Conservation (phyloP, 2,888 invertebrate genomes). For the Metacarcinus magister region DNA sequence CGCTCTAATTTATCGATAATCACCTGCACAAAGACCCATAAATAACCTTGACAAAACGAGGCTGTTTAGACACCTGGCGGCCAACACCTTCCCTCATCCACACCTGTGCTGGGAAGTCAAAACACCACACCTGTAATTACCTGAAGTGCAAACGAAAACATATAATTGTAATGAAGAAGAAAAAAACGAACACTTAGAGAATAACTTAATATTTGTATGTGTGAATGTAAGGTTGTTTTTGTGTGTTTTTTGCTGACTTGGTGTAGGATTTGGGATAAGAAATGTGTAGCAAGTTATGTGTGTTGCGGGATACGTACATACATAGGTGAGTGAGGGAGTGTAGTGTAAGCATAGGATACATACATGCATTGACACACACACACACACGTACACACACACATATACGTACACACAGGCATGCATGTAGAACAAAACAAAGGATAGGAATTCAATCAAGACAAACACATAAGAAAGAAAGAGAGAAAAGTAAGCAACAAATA, state of each 20-base stretch:
- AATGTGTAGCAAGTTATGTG: neutral
- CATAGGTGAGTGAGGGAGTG: neutral
- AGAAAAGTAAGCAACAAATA: neutral
- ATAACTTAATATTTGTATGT: neutral
- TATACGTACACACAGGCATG: neutral
- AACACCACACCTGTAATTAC: slow-evolving; percentile 6
- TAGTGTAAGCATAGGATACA: neutral
- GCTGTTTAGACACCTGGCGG: neutral
- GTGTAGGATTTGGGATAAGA: neutral
- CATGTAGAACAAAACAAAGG: neutral
- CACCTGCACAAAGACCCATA: neutral
- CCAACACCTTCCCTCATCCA: no score
- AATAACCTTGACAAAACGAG: neutral
- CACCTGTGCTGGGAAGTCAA: neutral
- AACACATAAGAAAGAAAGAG: slow-evolving; percentile 10
- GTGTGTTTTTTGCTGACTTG: neutral
- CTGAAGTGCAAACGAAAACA: neutral
- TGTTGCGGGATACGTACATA: neutral
- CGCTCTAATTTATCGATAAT: slow-evolving; percentile 27
- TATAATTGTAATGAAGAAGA: neutral
- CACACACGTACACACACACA: neutral
- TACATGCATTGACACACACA: neutral
- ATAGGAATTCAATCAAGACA: neutral
- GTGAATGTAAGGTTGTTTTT: neutral
- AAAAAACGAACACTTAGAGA: neutral